These are phyloP conservation scores for Agapetus fuscipes DNA, from an alignment of 2,888 invertebrate species.

Conservation along the genomic window DNA sequence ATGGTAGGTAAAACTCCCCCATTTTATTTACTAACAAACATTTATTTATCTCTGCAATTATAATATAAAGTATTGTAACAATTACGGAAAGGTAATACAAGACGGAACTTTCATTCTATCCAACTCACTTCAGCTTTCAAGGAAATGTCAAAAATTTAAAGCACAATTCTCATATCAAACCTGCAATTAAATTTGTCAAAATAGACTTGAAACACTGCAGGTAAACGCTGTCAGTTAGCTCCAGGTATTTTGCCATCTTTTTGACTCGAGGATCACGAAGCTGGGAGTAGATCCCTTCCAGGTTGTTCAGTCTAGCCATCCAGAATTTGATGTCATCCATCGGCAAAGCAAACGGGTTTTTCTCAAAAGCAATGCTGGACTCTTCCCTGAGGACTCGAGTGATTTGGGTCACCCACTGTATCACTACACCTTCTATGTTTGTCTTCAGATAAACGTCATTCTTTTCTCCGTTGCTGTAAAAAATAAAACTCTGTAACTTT, in stretches of 20 bases:
- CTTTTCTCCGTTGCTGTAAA: slow-evolving; percentile 42
- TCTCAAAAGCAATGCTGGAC: slow-evolving; percentile 58
- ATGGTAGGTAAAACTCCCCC: too few species aligned
- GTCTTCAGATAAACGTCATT: slow-evolving; percentile 65
- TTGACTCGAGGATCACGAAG: slow-evolving; percentile 72
- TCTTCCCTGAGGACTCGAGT: slow-evolving; percentile 70
- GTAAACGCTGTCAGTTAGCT: slow-evolving; percentile 72
- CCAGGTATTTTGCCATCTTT: slow-evolving; percentile 71
- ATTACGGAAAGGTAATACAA: too few species aligned
- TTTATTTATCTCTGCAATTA: too few species aligned
- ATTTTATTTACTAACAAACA: too few species aligned
- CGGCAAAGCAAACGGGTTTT: slow-evolving; percentile 63
- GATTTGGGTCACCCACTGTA: slow-evolving; percentile 77
- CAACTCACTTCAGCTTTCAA: too few species aligned
- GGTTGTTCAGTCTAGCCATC: slow-evolving; percentile 63
- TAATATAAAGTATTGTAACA: too few species aligned
- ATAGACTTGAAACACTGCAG: slow-evolving; percentile 65
- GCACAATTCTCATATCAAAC: slow-evolving; percentile 39
- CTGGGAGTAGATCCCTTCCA: slow-evolving; percentile 82
- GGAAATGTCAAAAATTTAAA: too few species aligned
- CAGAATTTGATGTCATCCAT: slow-evolving; percentile 70
- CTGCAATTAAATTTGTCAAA: slow-evolving; percentile 68
- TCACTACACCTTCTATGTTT: slow-evolving; percentile 74
- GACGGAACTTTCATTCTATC: too few species aligned
- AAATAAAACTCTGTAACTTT: too few species aligned